These are phyloP conservation scores for Cyprinella venusta DNA, from an alignment of 2,797 vertebrate genomes.

Conservation along the genomic window DNA sequence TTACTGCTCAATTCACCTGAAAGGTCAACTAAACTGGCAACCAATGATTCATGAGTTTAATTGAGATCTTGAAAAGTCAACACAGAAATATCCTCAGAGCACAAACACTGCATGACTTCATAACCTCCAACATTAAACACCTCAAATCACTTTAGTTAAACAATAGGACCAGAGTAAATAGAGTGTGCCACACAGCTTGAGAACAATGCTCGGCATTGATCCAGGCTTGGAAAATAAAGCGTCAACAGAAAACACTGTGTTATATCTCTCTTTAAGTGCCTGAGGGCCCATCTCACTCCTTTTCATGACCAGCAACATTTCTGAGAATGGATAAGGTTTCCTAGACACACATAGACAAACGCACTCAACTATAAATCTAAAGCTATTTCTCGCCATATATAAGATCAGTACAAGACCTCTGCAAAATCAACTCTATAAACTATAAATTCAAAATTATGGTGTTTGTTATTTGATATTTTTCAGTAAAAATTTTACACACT, in stretches of 20 bases:
- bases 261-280: conserved; percentile 39
- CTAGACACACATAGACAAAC: conserved; percentile 1
- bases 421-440: conserved; percentile 32
- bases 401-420: conserved; percentile 8
- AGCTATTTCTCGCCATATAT: conserved; percentile 7
- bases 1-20: neutral
- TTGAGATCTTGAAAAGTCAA: conserved; percentile 25
- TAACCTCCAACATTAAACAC: conserved; percentile 35
- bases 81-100: conserved; percentile 26
- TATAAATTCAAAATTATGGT: neutral
- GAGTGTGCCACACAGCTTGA: conserved; percentile 18
- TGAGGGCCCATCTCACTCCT: conserved; percentile 35
- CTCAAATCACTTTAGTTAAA: conserved; percentile 22
- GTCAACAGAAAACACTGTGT: conserved; percentile 41
- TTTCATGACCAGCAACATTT: conserved; percentile 42
- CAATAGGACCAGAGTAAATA: conserved; percentile 17
- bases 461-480: neutral
- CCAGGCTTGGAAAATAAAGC: conserved; percentile 28
- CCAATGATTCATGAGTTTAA: conserved; percentile 25
- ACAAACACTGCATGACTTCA: conserved; percentile 21
- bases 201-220: conserved; percentile 9
- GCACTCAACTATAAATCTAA: neutral
- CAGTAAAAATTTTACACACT: neutral
- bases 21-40: conserved; percentile 15
- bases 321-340: conserved; percentile 45